Evolutionary conservation across 2,888 invertebrate genomes (phyloP), one percentile per base, ranked within the genome.

Genomic region (Tanaodytes sp.): DNA sequence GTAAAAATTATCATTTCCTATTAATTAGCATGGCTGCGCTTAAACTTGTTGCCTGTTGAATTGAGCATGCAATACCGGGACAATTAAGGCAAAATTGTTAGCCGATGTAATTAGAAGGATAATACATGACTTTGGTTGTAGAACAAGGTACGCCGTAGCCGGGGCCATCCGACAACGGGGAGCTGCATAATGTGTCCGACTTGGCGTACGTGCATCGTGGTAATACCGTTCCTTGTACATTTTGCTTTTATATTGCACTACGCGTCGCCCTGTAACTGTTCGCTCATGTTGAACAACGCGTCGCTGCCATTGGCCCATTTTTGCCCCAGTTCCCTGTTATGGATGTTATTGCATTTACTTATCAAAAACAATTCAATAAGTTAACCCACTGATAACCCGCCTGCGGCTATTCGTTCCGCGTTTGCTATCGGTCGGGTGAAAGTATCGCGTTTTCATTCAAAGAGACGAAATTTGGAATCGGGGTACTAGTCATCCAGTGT

Each of bases 301-400:
- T 61, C 45, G 61, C 64, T 65, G 71, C 64, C 75, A 72, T 73
- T 78, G 80, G 77, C 75, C 78, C 78, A 79, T 82, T 81, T 81
- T 79, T 77, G 73, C 73, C 63, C 71, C 72, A 27, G 27, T 27
- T 76, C 75, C 67, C 76, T 71, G 77, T 61, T 73, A 76, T 76
- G 33, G 57, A 67, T 67, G 67, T 55, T 49, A 55, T 49, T 61
- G 43, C 55, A 67, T 67, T 67, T 67, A 55, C 67, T 61, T 61
- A 61, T 67, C 61, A 18, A 49, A 30, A 61, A 67, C 61, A 61
- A 67, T 67, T 55, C 66, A 66, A 66, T 66, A 66, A 54, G 48
- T 66, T 66, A 20, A 19, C 40, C 6, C 59, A 15, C 54, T 55
- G 66, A 66, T 66, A 66, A 59, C 52, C 59, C 49, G 30, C 37